phyloP scores from a whole-genome alignment of 2,113 vertebrate species.

The Pygathrix nemaeus region DNA sequence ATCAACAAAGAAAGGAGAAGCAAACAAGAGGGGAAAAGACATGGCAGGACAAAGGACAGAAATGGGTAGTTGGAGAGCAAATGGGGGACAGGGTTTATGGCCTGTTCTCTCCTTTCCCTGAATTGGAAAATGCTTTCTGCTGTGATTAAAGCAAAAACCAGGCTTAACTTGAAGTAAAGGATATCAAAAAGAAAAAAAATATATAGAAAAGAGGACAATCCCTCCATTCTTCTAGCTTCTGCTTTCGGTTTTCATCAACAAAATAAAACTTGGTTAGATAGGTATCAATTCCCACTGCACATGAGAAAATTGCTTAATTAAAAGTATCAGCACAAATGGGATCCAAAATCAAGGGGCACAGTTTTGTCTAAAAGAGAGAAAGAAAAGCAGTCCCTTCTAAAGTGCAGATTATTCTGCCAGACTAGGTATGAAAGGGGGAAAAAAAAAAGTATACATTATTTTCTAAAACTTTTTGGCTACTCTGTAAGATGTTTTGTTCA shows the following conservation, averaged over 20 bases:
- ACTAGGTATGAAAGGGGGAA: too few relatives aligned
- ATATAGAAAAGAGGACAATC: background rate
- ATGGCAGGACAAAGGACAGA: background rate
- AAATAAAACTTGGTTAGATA: background rate
- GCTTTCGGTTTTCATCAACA: background rate
- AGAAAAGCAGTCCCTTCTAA: background rate
- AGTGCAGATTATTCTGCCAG: too few relatives aligned
- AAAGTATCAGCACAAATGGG: background rate
- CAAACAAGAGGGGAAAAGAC: background rate
- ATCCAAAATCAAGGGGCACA: background rate
- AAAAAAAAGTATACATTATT: background rate
- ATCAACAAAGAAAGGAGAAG: background rate
- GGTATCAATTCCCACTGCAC: background rate
- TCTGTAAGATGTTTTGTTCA: background rate
- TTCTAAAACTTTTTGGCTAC: background rate
- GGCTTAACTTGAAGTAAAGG: background rate
- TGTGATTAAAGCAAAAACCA: background rate
- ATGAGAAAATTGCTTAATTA: background rate
- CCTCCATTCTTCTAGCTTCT: background rate
- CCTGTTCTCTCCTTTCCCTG: background rate
- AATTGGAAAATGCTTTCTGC: background rate
- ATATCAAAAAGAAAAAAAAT: background rate
- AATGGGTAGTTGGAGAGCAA: background rate
- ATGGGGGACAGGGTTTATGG: background rate
- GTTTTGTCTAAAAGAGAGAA: conserved; percentile 29